phyloP scores from a whole-genome alignment of 2,113 vertebrate species.

The Eulemur macaco region DNA sequence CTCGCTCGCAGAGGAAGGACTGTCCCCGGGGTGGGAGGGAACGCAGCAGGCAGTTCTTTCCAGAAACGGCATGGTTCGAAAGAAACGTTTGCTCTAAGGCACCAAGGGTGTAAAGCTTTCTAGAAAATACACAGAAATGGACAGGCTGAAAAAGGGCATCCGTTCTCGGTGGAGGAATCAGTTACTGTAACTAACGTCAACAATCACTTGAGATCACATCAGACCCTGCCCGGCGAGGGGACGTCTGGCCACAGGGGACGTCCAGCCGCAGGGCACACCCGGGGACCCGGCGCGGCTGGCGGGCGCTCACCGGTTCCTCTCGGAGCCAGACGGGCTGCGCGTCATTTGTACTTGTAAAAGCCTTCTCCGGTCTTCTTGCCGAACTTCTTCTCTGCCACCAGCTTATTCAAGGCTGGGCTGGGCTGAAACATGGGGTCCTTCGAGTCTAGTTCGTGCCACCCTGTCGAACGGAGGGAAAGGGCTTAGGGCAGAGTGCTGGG shows the following conservation, averaged over 20 bases:
- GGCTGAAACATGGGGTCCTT: constrained; percentile 90
- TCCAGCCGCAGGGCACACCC: constrained; percentile 34
- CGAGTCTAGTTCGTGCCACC: constrained; percentile 90
- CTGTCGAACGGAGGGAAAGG: constrained; percentile 80
- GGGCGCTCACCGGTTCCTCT: not conserved
- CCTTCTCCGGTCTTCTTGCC: constrained; percentile 97
- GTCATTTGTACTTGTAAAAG: constrained; percentile 95
- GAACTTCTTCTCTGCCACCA: constrained; percentile 94
- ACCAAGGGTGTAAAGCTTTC: constrained; percentile 77
- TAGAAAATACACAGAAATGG: constrained; percentile 64
- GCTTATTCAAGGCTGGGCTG: constrained; percentile 88
- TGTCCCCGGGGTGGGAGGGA: not conserved
- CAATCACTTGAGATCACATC: constrained; percentile 47
- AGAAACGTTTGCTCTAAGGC: constrained; percentile 79
- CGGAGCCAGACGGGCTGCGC: not conserved
- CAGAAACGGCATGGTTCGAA: not conserved
- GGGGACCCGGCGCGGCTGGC: not conserved
- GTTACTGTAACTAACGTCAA: constrained; percentile 46
- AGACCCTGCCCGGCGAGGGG: not conserved
- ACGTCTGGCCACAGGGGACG: not conserved
- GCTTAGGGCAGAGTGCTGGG: not conserved
- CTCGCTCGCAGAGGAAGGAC: not conserved
- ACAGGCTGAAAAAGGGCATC: constrained; percentile 60
- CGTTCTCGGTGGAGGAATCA: constrained; percentile 43
- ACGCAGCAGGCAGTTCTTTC: not conserved